Percentiles rank a stretch among this genome's conserved stretches.
Conservation (phyloP, 2,888 invertebrate species). For the Cerceris ruficornis region DNA sequence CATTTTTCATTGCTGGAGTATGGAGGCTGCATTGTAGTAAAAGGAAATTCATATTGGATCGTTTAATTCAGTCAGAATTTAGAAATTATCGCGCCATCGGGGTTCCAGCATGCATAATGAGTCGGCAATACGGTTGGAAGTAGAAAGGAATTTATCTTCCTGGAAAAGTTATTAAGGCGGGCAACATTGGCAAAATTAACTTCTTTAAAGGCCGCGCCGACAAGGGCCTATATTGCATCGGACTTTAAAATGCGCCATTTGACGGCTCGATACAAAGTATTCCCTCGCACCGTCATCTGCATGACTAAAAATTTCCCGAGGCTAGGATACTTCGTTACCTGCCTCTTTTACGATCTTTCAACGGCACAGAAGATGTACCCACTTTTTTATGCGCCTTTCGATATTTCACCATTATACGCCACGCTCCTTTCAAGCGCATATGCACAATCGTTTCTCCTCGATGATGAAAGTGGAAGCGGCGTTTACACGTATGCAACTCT, state of each 20-base stretch:
- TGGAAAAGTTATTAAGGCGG: conserved; percentile 59
- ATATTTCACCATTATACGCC: conserved; percentile 29
- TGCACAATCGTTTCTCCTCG: not conserved
- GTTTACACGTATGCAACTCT: too few species aligned
- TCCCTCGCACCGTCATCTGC: conserved; percentile 53
- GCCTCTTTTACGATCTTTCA: conserved; percentile 40
- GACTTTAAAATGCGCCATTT: conserved; percentile 64
- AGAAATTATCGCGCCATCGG: conserved; percentile 16
- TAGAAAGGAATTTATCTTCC: conserved; percentile 64
- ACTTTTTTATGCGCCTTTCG: conserved; percentile 25
- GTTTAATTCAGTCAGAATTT: conserved; percentile 46
- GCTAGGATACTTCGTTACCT: conserved; percentile 22
- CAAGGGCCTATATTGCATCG: conserved; percentile 66
- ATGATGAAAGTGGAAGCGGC: not conserved
- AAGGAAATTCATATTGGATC: conserved; percentile 15
- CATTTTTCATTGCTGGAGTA: not conserved
- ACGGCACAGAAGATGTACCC: conserved; percentile 9
- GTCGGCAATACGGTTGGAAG: conserved; percentile 14
- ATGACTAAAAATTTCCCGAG: conserved; percentile 54
- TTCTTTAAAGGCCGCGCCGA: conserved; percentile 49
- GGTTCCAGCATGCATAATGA: conserved; percentile 45
- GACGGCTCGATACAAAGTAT: conserved; percentile 56
- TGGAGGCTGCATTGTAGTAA: not conserved
- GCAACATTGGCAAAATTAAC: conserved; percentile 54
- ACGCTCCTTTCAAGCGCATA: conserved; percentile 1